A percentile compares a stretch with the other conserved stretches of the same genome.
These are phyloP conservation scores for Campaea margaritaria DNA, from an alignment of 2,888 invertebrate species.

Conservation along the genomic window DNA sequence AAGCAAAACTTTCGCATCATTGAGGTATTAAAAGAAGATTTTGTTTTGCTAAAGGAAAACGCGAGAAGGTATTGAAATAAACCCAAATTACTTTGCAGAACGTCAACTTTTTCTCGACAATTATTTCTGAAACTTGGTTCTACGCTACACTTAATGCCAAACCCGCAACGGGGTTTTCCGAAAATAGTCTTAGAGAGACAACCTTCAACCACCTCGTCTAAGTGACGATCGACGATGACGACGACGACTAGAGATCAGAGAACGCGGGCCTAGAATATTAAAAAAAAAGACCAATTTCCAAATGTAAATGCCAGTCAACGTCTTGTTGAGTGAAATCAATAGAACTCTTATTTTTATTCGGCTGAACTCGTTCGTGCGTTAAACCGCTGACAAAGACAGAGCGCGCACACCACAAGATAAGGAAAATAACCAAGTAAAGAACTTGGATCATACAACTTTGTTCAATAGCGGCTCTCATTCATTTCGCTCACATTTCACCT, in stretches of 20 bases:
- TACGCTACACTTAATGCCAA: no score
- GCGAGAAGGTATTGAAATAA: not conserved
- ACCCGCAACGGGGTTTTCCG: no score
- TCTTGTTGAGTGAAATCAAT: not conserved
- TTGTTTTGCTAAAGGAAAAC: not conserved
- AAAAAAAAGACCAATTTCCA: no score
- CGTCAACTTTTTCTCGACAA: no score
- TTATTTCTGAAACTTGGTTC: no score
- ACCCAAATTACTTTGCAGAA: no score
- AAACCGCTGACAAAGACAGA: slow-evolving; percentile 18
- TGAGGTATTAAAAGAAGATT: slow-evolving; percentile 12
- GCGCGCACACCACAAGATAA: slow-evolving; percentile 11
- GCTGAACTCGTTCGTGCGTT: not conserved
- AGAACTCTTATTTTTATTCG: not conserved
- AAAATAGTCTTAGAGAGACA: no score
- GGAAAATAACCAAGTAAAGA: slow-evolving; percentile 30
- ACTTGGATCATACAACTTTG: slow-evolving; percentile 27
- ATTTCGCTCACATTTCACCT: slow-evolving; percentile 29
- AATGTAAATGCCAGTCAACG: not conserved
- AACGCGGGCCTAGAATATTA: no score
- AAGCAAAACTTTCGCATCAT: slow-evolving; percentile 22
- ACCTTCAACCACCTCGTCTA: no score
- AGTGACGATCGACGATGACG: no score
- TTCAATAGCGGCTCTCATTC: slow-evolving; percentile 19
- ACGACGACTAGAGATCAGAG: no score